Evolutionary conservation across 2,113 vertebrate genomes (phyloP), one percentile per base, ranked within the genome.

Genomic region (Galemys pyrenaicus): DNA sequence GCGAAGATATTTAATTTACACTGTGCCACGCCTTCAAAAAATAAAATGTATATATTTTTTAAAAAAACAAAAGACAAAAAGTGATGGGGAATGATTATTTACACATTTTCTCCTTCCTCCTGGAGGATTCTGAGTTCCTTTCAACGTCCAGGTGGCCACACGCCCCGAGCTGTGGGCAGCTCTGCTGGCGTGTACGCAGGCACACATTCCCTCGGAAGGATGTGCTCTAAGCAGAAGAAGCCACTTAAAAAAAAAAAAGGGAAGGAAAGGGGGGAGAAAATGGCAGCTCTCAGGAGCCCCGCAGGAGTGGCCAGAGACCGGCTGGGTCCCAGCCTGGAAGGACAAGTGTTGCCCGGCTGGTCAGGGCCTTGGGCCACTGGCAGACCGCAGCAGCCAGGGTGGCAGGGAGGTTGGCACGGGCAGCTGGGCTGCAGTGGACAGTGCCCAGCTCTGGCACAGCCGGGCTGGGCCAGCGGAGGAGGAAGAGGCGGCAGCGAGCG

Each of bases 1-100:
- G 65, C 87, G 95, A 87, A 94, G 97, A 97, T 96, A 95, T 96
- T 97, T 95, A 94, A 96, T 97, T 98, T 97, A 97, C 96, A 97
- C 88, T 92, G 92, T 96, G 95, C 56, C 96, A 97, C 95, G 89
- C 96, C 92, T 95, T 94, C 86, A 89, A 97, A 97, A 96, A 97
- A 95, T 94, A 95, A 94, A 94, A 93, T 80, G 93, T 92, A 67
- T 96, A 84, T 96, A n/a, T n/a, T n/a, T n/a, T n/a, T 95, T 95
- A 22, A 92, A 77, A 91, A 95, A 77, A 94, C 96, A 90, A 95
- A 95, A 96, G 94, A 96, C 92, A 96, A 84, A 97, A 97, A 90
- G 92, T 90, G 94, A 49, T 96, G 95, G 94, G 93, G 94, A 96
- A 94, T 93, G 87, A 60, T 90, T 96, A 96, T 97, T 96, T 96